phyloP scores from a whole-genome alignment of 2,888 invertebrate genomes.

The Amblyjoppa fuscipennis region DNA sequence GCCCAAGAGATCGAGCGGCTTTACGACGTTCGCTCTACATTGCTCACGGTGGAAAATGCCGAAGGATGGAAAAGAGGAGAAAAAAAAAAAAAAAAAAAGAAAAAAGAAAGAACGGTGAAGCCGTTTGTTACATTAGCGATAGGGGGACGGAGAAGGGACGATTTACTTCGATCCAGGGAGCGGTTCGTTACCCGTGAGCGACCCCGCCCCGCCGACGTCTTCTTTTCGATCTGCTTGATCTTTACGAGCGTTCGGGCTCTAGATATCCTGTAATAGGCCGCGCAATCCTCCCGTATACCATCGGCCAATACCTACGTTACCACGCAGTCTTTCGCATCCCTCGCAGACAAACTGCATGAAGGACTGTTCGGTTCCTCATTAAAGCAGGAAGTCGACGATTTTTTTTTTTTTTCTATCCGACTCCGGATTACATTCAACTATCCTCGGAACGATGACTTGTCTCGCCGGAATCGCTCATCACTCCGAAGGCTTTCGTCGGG shows the following conservation, averaged over 20 bases:
- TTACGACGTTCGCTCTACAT: slow-evolving; percentile 49
- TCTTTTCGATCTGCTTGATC: slow-evolving; percentile 65
- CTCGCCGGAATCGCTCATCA: background rate
- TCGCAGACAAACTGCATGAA: slow-evolving; percentile 43
- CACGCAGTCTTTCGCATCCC: slow-evolving; percentile 51
- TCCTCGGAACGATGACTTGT: background rate
- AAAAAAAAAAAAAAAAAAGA: background rate
- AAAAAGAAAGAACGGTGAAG: slow-evolving; percentile 31
- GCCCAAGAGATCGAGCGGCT: slow-evolving; percentile 64
- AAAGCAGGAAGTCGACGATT: slow-evolving; percentile 5
- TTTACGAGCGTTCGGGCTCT: slow-evolving; percentile 53
- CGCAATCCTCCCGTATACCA: slow-evolving; percentile 25
- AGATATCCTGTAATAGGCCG: slow-evolving; percentile 42
- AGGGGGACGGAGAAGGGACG: slow-evolving; percentile 62
- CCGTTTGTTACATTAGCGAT: slow-evolving; percentile 65
- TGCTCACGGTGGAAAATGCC: slow-evolving; percentile 48
- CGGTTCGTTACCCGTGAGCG: slow-evolving; percentile 72
- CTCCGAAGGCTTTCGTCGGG: background rate
- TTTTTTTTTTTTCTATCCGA: background rate
- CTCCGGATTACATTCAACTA: background rate
- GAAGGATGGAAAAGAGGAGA: slow-evolving; percentile 23
- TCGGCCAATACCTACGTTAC: slow-evolving; percentile 42
- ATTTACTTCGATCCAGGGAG: slow-evolving; percentile 75
- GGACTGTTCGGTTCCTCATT: slow-evolving; percentile 21
- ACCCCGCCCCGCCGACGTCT: slow-evolving; percentile 65